A percentile compares a stretch with the other conserved stretches of the same genome.
Evolutionary conservation across 2,888 invertebrate species (phyloP).

Genomic region (Orthonevra nobilis): DNA sequence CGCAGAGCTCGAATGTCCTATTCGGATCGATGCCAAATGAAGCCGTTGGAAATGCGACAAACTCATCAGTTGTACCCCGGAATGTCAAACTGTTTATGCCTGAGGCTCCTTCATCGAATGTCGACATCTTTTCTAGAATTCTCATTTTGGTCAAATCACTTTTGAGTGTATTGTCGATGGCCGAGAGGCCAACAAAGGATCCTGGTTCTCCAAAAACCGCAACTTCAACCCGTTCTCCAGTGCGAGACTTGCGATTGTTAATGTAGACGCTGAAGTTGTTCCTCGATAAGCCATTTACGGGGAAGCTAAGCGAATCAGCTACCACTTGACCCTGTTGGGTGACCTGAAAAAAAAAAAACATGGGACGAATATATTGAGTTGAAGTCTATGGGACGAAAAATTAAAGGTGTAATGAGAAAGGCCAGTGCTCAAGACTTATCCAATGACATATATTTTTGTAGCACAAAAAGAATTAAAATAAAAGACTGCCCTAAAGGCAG

Average conservation of each 20-base stretch:
- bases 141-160: conserved; percentile 90
- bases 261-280: conserved; percentile 92
- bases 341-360: conserved; percentile 29
- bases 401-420: no score
- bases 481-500: no score
- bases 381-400: no score
- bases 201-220: conserved; percentile 96
- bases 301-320: conserved; percentile 94
- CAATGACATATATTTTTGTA: no score
- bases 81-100: conserved; percentile 89
- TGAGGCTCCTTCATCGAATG: conserved; percentile 89
- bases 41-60: conserved; percentile 90
- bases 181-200: conserved; percentile 93
- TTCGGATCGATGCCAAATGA: conserved; percentile 95
- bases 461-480: no score
- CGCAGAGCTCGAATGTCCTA: conserved; percentile 92
- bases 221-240: conserved; percentile 93
- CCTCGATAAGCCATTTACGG: conserved; percentile 93
- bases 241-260: conserved; percentile 94
- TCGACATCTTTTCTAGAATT: conserved; percentile 89
- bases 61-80: conserved; percentile 88
- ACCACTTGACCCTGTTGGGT: conserved; percentile 89
- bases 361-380: no score
- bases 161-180: conserved; percentile 90
- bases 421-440: no score